Evolutionary conservation across 2,888 invertebrate species (phyloP).

Genomic region (Tribolium freemani): DNA sequence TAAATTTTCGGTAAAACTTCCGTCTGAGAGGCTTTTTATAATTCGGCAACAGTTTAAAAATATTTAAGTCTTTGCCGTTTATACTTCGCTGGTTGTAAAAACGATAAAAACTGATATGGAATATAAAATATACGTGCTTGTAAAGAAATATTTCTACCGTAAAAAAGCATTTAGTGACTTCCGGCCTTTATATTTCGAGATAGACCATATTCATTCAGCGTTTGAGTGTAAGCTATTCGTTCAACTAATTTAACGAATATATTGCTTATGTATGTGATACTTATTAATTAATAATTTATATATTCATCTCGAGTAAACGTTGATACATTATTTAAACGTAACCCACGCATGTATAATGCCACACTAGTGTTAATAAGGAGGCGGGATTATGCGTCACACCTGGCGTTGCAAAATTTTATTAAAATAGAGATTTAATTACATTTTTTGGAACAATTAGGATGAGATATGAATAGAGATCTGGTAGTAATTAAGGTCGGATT

Average conservation of each 20-base stretch:
- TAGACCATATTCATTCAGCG: not conserved
- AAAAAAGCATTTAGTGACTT: not conserved
- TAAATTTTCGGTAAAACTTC: not conserved
- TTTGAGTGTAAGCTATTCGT: not conserved
- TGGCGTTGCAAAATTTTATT: not conserved
- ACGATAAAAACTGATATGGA: not conserved
- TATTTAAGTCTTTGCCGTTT: not conserved
- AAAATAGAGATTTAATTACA: too few species aligned
- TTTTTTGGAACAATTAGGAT: too few species aligned
- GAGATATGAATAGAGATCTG: not conserved
- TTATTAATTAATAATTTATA: not conserved
- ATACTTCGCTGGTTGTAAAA: not conserved
- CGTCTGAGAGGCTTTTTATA: not conserved
- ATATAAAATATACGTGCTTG: not conserved
- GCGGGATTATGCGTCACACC: not conserved
- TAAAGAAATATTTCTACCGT: not conserved
- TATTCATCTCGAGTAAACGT: not conserved
- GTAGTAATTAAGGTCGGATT: conserved; percentile 21
- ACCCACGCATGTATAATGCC: not conserved
- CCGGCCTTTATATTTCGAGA: not conserved
- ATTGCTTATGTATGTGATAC: conserved; percentile 9
- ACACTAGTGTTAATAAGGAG: not conserved
- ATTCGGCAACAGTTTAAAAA: not conserved
- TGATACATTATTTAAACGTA: not conserved
- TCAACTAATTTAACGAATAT: not conserved